Conservation (phyloP, 2,888 invertebrate genomes). For the Harmothoe impar region DNA sequence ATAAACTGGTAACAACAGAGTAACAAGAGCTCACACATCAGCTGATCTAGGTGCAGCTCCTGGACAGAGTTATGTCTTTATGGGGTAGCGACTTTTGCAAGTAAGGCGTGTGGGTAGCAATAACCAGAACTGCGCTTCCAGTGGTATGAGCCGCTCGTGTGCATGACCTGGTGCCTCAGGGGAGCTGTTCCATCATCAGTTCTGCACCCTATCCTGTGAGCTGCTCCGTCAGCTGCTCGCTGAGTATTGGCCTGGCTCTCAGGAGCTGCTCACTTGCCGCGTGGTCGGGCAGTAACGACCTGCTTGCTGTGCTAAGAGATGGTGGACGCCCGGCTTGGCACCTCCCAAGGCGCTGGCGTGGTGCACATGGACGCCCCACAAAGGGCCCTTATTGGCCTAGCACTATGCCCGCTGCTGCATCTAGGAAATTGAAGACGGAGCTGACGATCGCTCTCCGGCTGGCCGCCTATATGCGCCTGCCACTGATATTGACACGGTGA, state of each 20-base stretch:
- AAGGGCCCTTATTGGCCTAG: slow-evolving; percentile 34
- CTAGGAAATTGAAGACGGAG: slow-evolving; percentile 55
- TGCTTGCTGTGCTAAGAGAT: neutral
- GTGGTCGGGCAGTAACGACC: slow-evolving; percentile 32
- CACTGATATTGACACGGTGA: slow-evolving; percentile 20
- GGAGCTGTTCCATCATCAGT: neutral
- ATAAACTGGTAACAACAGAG: too few relatives aligned
- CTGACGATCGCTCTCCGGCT: neutral
- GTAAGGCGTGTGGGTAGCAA: too few relatives aligned
- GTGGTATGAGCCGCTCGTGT: neutral
- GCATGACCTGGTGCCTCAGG: neutral
- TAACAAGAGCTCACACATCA: too few relatives aligned
- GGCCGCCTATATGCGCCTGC: neutral
- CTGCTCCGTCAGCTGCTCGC: slow-evolving; percentile 11
- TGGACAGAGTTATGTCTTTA: too few relatives aligned
- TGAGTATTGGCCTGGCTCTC: neutral
- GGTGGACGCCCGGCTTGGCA: slow-evolving; percentile 31
- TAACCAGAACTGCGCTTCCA: neutral
- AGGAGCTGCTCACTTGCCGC: slow-evolving; percentile 6
- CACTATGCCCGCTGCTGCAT: slow-evolving; percentile 19
- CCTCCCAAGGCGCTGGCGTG: neutral
- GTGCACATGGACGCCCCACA: slow-evolving; percentile 41
- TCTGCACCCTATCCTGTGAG: neutral
- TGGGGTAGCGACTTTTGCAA: too few relatives aligned
- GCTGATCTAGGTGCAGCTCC: too few relatives aligned